Base-by-base conservation (phyloP, 2,113 vertebrate genomes). In the Cavia aperea region DNA sequence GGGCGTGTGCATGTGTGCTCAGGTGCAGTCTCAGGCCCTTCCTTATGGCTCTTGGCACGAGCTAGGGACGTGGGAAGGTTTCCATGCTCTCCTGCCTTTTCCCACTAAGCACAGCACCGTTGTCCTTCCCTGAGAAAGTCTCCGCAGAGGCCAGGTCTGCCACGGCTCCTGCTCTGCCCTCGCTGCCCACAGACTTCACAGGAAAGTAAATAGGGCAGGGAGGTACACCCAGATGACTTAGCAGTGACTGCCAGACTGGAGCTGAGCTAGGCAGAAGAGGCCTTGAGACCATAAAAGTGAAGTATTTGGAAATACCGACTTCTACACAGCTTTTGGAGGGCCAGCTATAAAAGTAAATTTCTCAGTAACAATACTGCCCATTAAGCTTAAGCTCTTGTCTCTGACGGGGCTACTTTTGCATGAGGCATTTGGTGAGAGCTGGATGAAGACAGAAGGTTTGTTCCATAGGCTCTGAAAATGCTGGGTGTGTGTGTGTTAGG, bases 221-320 rank as follows among this genome's bases (percentile, higher is more conserved):
- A 63, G 86, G 65, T 24, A 39, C 2, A 0, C 33, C 79, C 62
- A 26, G 46, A 87, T 15, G 90, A 73, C 16, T 46, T 24, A 46
- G 72, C 51, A 16, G 39, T 5, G 29, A 63, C 84, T 56, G 58
- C n/a, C 84, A 58, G 63, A 15, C 46, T 78, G 49, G 72, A 89
- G 31, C 65, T 49, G 62, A n/a, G n/a, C 8, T 1, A 51, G 81
- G 63, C 86, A 62, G 56, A 66, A 54, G 68, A 90, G 70, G 29
- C 31, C 2, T 5, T 36, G 63, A 78, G 75, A 66, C 23, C 26
- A 6, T 39, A 56, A 33, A 26, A n/a, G 23, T 72, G 5, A 93
- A 91, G 91, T 75, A 54, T 54, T 36, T 94, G 86, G 81, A 96
- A 93, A 92, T 92, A 33, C 18, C 49, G 23, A 77, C 36, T 89